Conservation (phyloP, 2,888 invertebrate genomes). For the Eupithecia subfuscata region DNA sequence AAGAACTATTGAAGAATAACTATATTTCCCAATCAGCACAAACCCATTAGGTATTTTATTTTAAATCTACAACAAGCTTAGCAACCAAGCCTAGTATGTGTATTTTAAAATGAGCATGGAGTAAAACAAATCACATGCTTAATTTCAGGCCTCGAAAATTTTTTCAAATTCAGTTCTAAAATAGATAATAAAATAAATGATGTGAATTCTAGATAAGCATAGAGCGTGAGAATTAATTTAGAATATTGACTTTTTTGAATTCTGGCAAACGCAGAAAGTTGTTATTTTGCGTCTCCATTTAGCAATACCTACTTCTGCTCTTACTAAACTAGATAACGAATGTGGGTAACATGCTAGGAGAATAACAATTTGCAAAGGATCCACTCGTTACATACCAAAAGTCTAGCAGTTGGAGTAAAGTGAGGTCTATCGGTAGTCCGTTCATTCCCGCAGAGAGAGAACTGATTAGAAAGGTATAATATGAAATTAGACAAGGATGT, state of each 20-base stretch:
- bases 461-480: slow-evolving; percentile 59
- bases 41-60: neutral
- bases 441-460: slow-evolving; percentile 71
- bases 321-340: slow-evolving; percentile 3
- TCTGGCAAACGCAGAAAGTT: neutral
- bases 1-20: neutral
- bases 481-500: slow-evolving; percentile 30
- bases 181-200: neutral
- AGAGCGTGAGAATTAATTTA: neutral
- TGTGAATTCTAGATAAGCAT: neutral
- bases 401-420: slow-evolving; percentile 68
- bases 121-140: slow-evolving; percentile 6
- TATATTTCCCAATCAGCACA: neutral
- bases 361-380: slow-evolving; percentile 6
- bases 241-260: neutral
- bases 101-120: neutral
- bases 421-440: slow-evolving; percentile 76
- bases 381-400: slow-evolving; percentile 71
- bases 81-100: neutral
- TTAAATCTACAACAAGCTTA: neutral
- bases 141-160: neutral
- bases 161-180: neutral
- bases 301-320: neutral
- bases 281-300: neutral
- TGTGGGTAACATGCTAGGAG: slow-evolving; percentile 34